Conservation (phyloP, 2,113 vertebrate species). For the Nesogale talazaci region DNA sequence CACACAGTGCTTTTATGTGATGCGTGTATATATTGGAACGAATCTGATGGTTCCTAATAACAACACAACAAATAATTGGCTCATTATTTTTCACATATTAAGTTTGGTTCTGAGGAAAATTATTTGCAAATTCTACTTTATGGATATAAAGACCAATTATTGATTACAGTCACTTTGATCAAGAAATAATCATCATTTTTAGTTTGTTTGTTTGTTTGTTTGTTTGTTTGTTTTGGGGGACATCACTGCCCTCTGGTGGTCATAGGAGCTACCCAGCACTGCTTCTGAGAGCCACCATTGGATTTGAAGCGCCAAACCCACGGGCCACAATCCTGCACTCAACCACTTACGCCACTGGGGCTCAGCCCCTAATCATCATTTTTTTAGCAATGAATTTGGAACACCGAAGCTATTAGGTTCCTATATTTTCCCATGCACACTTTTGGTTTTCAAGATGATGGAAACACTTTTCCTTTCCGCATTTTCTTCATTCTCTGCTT, state of each 20-base stretch:
- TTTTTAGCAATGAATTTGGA: not conserved
- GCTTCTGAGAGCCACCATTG: too few relatives aligned
- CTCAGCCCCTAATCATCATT: not conserved
- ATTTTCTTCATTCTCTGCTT: not conserved
- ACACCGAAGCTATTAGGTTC: not conserved
- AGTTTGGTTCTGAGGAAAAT: not conserved
- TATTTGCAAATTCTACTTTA: not conserved
- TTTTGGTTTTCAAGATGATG: not conserved
- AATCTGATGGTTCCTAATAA: not conserved
- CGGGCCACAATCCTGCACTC: too few relatives aligned
- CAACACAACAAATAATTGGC: not conserved
- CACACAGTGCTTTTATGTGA: too few relatives aligned
- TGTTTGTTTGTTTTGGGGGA: too few relatives aligned
- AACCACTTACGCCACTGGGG: too few relatives aligned
- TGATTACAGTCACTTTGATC: not conserved
- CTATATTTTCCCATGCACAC: not conserved
- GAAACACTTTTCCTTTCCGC: not conserved
- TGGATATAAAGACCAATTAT: not conserved
- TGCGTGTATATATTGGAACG: too few relatives aligned
- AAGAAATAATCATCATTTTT: not conserved
- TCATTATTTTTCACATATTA: constrained; percentile 34
- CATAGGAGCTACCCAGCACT: too few relatives aligned
- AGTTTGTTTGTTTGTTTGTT: too few relatives aligned
- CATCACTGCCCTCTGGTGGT: too few relatives aligned
- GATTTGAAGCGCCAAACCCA: too few relatives aligned